phyloP scores from a whole-genome alignment of 37 sponge, comb jelly and placozoan species.

The Halisarca cf. caerulea region DNA sequence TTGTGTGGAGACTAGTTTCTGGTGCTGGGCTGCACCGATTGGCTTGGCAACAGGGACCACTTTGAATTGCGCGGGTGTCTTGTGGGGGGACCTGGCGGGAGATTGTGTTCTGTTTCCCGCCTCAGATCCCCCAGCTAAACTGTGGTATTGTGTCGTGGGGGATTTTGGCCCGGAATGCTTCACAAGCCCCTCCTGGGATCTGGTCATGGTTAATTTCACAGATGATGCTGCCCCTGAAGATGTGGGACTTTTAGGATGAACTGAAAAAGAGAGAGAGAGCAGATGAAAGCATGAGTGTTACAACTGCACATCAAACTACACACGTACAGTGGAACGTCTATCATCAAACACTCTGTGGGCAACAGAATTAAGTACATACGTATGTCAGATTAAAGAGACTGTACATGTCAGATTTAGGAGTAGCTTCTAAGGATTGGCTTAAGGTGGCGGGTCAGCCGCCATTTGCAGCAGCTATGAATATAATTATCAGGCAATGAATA shows the following conservation, averaged over 20 bases:
- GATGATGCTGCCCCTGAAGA: neutral
- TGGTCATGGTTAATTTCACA: neutral
- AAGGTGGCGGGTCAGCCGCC: no score
- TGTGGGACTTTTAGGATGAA: neutral
- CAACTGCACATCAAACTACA: no score
- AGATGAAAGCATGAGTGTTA: neutral
- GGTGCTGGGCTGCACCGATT: no score
- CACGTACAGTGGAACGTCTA: no score
- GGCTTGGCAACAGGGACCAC: neutral
- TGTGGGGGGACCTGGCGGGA: neutral
- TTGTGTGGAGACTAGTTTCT: no score
- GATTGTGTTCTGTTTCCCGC: neutral
- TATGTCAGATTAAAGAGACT: no score
- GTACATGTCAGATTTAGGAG: no score
- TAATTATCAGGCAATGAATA: no score
- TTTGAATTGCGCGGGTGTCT: neutral
- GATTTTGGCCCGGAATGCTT: neutral
- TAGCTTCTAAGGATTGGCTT: no score
- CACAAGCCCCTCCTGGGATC: neutral
- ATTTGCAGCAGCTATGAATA: no score
- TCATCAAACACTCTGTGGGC: no score
- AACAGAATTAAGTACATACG: no score
- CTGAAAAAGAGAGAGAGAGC: neutral
- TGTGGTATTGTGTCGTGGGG: neutral
- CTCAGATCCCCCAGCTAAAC: neutral